Evolutionary conservation across 2,888 invertebrate genomes (phyloP).

Genomic region (Tipula confusa): DNA sequence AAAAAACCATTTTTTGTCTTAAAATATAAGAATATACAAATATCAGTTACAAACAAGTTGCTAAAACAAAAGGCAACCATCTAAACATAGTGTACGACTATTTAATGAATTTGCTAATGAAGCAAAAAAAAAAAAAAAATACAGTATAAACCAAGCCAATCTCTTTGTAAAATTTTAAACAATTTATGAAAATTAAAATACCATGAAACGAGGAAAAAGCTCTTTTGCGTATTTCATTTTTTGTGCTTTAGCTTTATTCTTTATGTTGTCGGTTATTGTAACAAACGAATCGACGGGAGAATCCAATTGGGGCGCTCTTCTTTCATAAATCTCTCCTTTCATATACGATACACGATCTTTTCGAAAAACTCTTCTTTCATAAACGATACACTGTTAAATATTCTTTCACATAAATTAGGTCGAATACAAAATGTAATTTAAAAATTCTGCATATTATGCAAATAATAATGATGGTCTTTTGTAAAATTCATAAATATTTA

Average conservation of each 20-base stretch:
- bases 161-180: neutral
- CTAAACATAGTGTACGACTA: neutral
- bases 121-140: neutral
- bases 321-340: no score
- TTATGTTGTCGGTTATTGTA: neutral
- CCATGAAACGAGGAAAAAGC: neutral
- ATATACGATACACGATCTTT: neutral
- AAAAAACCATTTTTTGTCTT: no score
- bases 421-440: neutral
- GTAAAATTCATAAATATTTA: no score
- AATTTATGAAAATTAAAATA: no score
- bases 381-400: neutral
- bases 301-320: no score
- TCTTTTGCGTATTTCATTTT: neutral
- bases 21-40: no score
- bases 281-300: neutral
- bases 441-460: neutral
- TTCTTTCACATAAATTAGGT: neutral
- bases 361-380: neutral
- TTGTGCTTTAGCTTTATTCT: neutral
- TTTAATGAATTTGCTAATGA: neutral
- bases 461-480: neutral
- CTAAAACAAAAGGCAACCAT: neutral
- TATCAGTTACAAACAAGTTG: neutral
- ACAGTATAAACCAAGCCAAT: no score